Conservation (phyloP, 2,888 invertebrate genomes). For the Allolobophora icterica region DNA sequence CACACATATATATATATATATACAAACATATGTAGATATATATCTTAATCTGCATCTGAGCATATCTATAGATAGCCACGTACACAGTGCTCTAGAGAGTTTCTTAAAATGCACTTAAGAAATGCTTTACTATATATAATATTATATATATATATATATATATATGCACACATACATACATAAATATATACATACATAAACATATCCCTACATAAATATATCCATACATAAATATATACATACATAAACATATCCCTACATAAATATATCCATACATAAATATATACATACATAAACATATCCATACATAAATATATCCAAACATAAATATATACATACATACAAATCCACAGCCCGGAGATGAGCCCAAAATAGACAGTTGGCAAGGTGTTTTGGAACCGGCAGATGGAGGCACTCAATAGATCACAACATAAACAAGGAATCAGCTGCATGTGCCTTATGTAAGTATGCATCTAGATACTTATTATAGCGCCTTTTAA, state of each 20-base stretch:
- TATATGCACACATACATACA: background rate
- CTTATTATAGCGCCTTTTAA: too few relatives aligned
- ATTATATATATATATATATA: background rate
- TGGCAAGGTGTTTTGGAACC: too few relatives aligned
- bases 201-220: too few relatives aligned
- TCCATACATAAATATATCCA: background rate
- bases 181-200: too few relatives aligned
- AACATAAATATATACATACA: background rate
- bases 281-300: background rate
- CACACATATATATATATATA: background rate
- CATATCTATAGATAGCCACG: background rate
- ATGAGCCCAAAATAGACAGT: too few relatives aligned
- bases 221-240: background rate
- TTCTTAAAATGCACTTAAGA: background rate
- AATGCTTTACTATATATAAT: background rate
- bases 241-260: background rate
- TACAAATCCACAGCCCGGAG: background rate
- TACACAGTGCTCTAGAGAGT: background rate
- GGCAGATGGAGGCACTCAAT: too few relatives aligned
- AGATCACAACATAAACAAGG: too few relatives aligned
- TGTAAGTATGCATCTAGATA: too few relatives aligned
- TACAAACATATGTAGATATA: too few relatives aligned
- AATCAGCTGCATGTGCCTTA: too few relatives aligned
- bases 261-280: background rate
- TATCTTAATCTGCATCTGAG: background rate